Evolutionary conservation across 2,797 vertebrate species (phyloP).

Genomic region (Molossus alvarezi): DNA sequence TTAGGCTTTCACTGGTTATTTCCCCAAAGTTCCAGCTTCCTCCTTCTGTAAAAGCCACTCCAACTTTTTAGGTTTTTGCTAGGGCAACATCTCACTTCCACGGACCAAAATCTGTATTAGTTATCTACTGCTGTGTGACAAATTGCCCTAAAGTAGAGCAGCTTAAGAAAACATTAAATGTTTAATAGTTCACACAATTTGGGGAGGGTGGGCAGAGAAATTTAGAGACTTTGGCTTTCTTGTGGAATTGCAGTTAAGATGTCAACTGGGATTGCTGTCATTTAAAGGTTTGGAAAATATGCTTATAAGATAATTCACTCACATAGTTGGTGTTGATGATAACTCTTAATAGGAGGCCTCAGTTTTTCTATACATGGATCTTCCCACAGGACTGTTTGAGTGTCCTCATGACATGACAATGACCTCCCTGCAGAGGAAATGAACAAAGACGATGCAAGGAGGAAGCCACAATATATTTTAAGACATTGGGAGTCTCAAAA

Average conservation of each 20-base stretch:
- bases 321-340: neutral
- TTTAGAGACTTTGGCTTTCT: neutral
- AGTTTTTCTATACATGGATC: neutral
- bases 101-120: neutral
- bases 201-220: neutral
- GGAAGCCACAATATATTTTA: neutral
- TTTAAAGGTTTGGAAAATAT: neutral
- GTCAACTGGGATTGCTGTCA: neutral
- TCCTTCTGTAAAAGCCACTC: neutral
- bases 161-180: neutral
- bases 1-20: neutral
- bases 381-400: neutral
- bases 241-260: neutral
- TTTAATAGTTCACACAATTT: neutral
- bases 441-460: neutral
- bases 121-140: neutral
- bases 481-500: neutral
- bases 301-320: neutral
- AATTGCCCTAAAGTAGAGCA: neutral
- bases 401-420: neutral
- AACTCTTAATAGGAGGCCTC: neutral
- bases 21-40: neutral
- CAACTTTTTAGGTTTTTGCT: neutral
- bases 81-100: neutral
- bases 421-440: neutral